phyloP scores from a whole-genome alignment of 1,140 invertebrate species.

The Vollenhovia emeryi region DNA sequence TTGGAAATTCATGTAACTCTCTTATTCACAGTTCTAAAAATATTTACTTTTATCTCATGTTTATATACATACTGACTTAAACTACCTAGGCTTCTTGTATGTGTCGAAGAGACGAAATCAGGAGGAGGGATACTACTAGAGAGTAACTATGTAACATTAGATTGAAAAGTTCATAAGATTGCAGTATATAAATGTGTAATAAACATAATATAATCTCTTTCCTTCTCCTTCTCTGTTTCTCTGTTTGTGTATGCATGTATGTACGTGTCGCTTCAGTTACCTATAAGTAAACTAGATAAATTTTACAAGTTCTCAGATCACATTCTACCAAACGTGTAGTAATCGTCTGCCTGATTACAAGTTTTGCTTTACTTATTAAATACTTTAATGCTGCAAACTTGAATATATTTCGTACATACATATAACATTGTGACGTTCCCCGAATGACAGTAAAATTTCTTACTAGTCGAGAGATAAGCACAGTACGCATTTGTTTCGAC shows the following conservation, averaged over 20 bases:
- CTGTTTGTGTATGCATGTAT: no score
- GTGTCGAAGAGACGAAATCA: no score
- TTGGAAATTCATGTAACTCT: no score
- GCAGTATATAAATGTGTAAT: not conserved
- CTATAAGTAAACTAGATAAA: no score
- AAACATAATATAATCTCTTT: not conserved
- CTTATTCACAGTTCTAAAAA: not conserved
- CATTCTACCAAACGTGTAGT: no score
- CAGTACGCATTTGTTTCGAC: not conserved
- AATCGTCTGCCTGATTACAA: not conserved
- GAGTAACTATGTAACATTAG: no score
- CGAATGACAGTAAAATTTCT: not conserved
- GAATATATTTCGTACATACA: not conserved
- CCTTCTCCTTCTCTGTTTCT: not conserved
- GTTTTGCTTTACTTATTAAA: slow-evolving; percentile 1
- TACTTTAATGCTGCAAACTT: no score
- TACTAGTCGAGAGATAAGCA: not conserved
- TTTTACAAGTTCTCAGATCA: no score
- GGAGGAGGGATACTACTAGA: no score
- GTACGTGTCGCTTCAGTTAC: no score
- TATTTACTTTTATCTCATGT: not conserved
- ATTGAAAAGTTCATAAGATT: not conserved
- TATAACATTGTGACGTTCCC: not conserved
- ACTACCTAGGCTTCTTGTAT: no score
- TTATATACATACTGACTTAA: not conserved